phyloP scores from a whole-genome alignment of 2,113 vertebrate species.

The Centropristis striata region DNA sequence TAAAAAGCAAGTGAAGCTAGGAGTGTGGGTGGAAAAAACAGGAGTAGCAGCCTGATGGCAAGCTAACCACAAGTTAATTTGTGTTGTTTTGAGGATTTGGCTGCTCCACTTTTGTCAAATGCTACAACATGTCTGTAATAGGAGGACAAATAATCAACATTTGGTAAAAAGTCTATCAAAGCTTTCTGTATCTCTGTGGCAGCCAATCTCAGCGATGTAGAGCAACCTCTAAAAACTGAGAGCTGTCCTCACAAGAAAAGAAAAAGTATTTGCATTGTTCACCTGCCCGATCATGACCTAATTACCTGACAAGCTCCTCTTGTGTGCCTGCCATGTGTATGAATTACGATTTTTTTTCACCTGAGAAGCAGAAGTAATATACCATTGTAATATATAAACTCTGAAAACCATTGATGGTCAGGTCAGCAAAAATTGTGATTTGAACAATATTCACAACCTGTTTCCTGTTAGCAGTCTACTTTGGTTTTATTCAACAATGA shows the following conservation, averaged over 20 bases:
- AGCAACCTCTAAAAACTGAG: neutral
- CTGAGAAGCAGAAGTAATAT: neutral
- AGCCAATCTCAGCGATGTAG: neutral
- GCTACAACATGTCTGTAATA: neutral
- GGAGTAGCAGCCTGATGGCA: neutral
- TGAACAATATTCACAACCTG: neutral
- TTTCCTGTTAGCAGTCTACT: neutral
- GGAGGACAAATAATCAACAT: neutral
- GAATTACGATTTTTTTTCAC: neutral
- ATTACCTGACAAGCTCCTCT: no score
- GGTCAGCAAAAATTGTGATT: neutral
- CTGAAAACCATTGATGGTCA: neutral
- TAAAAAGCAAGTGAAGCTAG: neutral
- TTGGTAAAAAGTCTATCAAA: rapidly evolving
- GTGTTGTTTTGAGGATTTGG: neutral
- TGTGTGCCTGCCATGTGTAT: no score
- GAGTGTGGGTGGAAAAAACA: neutral
- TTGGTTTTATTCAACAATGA: neutral
- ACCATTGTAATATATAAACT: neutral
- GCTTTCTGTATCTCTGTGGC: neutral
- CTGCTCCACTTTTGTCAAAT: neutral
- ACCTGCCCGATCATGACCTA: neutral
- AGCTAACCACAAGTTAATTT: neutral
- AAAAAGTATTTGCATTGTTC: neutral
- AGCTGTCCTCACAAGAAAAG: neutral